These are phyloP conservation scores for Chaunax sp. DNA, from an alignment of 2,797 vertebrate species.

Conservation along the genomic window DNA sequence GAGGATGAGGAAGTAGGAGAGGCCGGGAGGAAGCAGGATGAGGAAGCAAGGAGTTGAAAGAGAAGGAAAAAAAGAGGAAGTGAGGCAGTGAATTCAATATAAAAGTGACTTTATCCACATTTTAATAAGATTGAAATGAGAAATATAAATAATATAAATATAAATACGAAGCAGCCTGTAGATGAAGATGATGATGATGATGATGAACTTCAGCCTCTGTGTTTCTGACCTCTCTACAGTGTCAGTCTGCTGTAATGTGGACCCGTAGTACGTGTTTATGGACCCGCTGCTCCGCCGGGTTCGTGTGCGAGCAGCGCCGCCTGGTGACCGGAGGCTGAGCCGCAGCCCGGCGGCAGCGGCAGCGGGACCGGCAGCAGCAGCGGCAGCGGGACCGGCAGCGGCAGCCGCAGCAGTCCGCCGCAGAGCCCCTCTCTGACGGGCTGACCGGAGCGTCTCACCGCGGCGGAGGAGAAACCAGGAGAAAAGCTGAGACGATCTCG, in stretches of 20 bases:
- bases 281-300: no score
- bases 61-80: neutral
- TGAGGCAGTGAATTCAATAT: no score
- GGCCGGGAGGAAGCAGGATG: no score
- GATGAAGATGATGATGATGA: no score
- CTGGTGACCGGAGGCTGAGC: conserved; percentile 48
- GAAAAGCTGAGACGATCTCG: neutral
- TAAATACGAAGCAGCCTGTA: no score
- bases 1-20: neutral
- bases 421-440: conserved; percentile 11
- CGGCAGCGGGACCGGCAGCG: conserved; percentile 5
- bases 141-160: no score
- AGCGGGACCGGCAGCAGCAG: conserved; percentile 24
- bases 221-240: no score
- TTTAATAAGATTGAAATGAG: no score
- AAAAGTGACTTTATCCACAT: no score
- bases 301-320: conserved; percentile 72
- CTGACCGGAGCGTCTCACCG: conserved; percentile 5
- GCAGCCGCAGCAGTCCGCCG: neutral
- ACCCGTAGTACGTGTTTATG: no score
- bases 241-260: no score
- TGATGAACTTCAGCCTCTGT: no score
- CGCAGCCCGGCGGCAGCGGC: conserved; percentile 4
- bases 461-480: neutral
- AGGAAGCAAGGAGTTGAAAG: neutral